phyloP scores from a whole-genome alignment of 35 echinoderm and acorn worm species.

The Ophioderma brevispina region DNA sequence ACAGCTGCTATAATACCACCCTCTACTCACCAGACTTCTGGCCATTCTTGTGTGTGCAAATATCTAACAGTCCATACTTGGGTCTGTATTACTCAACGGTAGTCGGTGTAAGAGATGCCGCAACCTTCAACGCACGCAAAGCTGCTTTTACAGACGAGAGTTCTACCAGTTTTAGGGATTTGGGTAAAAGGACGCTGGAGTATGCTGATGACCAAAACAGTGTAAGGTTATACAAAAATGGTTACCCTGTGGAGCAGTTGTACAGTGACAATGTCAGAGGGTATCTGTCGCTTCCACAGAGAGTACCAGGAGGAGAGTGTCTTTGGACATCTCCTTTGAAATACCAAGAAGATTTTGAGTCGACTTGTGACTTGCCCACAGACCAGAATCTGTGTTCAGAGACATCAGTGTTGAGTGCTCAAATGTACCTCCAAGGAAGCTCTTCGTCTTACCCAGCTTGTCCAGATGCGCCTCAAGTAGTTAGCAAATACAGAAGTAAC shows the following conservation, averaged over 20 bases:
- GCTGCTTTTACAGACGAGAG: not conserved
- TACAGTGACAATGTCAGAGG: constrained; percentile 57
- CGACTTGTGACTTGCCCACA: constrained; percentile 38
- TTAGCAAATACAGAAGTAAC: constrained; percentile 39
- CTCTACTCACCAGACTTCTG: constrained; percentile 74
- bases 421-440: constrained; percentile 62
- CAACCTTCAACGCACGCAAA: constrained; percentile 52
- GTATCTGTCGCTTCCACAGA: constrained; percentile 62
- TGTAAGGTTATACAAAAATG: constrained; percentile 52
- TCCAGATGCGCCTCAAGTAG: constrained; percentile 59
- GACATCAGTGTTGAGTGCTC: constrained; percentile 72
- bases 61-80: constrained; percentile 70
- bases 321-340: constrained; percentile 68
- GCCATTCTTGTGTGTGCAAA: constrained; percentile 89
- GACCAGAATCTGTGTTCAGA: constrained; percentile 45
- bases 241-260: constrained; percentile 68
- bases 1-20: constrained; percentile 52
- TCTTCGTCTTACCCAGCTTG: constrained; percentile 69
- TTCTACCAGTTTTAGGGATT: constrained; percentile 77
- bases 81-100: constrained; percentile 73
- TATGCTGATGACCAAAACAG: not conserved
- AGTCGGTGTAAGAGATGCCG: constrained; percentile 36
- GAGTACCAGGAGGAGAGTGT: constrained; percentile 45
- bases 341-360: constrained; percentile 65
- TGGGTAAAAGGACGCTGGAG: constrained; percentile 51